Conservation (phyloP, 2,797 vertebrate species). For the Sebastes flavidus region DNA sequence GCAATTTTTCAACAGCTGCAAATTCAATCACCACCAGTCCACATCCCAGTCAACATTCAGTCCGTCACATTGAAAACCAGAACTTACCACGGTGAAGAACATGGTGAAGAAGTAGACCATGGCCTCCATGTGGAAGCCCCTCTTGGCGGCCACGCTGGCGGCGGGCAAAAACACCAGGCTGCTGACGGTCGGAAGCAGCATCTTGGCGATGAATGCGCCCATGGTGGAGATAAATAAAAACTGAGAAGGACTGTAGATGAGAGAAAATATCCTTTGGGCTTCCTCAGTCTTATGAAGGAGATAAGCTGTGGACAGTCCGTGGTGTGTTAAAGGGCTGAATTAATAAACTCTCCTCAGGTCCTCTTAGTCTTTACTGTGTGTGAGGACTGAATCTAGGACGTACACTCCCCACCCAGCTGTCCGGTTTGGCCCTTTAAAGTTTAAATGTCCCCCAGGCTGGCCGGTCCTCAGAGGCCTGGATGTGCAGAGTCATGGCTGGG, state of each 20-base stretch:
- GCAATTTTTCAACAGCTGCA: background rate
- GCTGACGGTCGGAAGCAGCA: slow-evolving; percentile 94
- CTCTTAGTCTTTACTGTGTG: background rate
- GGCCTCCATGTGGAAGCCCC: slow-evolving; percentile 97
- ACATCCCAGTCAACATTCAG: background rate
- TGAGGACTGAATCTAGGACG: background rate
- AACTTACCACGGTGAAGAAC: slow-evolving; percentile 93
- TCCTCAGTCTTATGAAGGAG: background rate
- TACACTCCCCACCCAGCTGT: slow-evolving; percentile 73
- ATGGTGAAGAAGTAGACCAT: slow-evolving; percentile 99
- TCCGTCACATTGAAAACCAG: background rate
- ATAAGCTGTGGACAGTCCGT: background rate
- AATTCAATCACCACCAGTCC: no score
- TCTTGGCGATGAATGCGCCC: slow-evolving; percentile 92
- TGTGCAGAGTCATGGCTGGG: slow-evolving; percentile 63
- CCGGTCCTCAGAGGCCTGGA: slow-evolving; percentile 13
- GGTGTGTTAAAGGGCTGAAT: background rate
- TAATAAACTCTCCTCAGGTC: background rate
- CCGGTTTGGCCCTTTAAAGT: slow-evolving; percentile 80
- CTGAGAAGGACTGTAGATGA: background rate
- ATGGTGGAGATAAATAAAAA: slow-evolving; percentile 66
- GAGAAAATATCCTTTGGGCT: background rate
- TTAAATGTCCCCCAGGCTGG: slow-evolving; percentile 79
- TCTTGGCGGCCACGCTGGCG: slow-evolving; percentile 91
- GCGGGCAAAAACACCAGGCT: slow-evolving; percentile 92